Evolutionary conservation across 2,113 vertebrate species (phyloP).

Genomic region (Edolisoma coerulescens): DNA sequence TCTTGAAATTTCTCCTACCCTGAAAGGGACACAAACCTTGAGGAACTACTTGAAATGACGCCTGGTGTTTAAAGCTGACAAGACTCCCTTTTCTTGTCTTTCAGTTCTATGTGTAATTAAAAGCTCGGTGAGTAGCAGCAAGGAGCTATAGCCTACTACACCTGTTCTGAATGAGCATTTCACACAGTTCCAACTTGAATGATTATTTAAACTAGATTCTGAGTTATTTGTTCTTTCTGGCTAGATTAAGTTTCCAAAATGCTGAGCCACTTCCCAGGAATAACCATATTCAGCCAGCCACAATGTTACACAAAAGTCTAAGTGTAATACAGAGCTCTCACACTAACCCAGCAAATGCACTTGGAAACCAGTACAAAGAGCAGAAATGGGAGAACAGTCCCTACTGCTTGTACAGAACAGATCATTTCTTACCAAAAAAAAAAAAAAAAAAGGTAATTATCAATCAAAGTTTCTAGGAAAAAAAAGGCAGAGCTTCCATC

Average conservation of each 20-base stretch:
- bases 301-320: background rate
- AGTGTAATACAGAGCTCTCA: background rate
- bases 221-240: background rate
- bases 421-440: fast-evolving
- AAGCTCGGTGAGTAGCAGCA: background rate
- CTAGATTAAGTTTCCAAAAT: background rate
- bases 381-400: background rate
- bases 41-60: background rate
- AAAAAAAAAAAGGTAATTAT: background rate
- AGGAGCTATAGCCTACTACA: background rate
- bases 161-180: background rate
- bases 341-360: background rate
- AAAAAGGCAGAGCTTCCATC: background rate
- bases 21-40: background rate
- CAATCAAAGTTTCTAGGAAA: background rate
- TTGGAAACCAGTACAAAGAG: background rate
- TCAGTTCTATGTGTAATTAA: background rate
- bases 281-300: background rate
- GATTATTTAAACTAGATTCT: background rate
- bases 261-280: background rate
- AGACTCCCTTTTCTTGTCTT: background rate
- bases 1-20: background rate
- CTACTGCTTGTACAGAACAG: background rate
- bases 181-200: background rate
- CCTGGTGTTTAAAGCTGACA: background rate